Conservation (phyloP, 2,797 vertebrate genomes). For the Pseudotriccus pelzelni region DNA sequence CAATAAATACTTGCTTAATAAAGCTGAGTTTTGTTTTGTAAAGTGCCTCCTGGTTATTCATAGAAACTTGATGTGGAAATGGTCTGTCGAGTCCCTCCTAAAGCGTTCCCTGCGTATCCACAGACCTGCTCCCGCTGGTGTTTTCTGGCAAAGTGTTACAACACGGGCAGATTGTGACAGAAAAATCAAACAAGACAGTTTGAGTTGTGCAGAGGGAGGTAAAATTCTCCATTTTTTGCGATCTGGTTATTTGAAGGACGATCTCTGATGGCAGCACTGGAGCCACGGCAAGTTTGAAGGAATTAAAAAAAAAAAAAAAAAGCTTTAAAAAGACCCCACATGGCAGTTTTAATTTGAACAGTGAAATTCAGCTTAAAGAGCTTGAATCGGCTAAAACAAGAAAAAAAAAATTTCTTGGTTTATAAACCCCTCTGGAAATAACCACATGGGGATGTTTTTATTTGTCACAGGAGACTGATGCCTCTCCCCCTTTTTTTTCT, state of each 20-base stretch:
- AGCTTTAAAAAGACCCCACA: neutral
- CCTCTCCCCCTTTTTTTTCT: neutral
- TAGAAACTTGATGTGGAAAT: neutral
- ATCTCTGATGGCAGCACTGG: neutral
- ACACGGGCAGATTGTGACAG: neutral
- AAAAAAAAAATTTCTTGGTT: neutral
- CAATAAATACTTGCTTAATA: slow-evolving; percentile 73
- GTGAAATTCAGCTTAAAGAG: neutral
- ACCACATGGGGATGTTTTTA: neutral
- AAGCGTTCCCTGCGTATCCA: neutral
- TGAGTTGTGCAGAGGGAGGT: neutral
- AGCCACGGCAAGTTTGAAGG: neutral
- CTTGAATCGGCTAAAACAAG: neutral
- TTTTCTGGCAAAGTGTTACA: neutral
- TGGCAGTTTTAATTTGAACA: neutral
- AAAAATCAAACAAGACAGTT: slow-evolving; percentile 12
- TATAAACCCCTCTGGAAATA: neutral
- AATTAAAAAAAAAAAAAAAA: neutral
- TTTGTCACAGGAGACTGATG: neutral
- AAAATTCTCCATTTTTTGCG: neutral
- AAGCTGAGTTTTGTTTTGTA: slow-evolving; percentile 77
- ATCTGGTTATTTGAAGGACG: neutral
- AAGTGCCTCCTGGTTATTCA: slow-evolving; percentile 43
- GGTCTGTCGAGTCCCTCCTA: neutral
- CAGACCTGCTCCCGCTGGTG: neutral